phyloP scores from a whole-genome alignment of 2,113 vertebrate species.

The Sturnira hondurensis region DNA sequence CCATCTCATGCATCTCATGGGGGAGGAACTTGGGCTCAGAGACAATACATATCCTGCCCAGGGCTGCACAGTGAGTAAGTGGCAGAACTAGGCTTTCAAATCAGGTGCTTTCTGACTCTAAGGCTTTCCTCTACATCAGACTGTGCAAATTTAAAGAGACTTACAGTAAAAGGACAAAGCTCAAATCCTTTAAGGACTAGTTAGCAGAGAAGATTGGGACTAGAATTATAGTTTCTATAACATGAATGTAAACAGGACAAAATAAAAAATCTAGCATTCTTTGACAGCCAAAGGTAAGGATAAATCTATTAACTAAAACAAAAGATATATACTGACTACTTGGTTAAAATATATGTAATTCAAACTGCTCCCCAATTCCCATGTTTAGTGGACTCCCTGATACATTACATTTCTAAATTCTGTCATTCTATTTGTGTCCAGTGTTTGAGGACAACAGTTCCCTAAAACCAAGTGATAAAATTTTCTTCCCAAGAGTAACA shows the following conservation, averaged over 20 bases:
- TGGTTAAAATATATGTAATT: background rate
- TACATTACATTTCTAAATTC: constrained; percentile 1
- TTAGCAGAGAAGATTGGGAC: background rate
- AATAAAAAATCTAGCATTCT: constrained; percentile 21
- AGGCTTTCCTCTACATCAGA: constrained; percentile 23
- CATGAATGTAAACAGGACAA: background rate
- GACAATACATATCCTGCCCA: background rate
- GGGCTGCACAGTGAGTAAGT: background rate
- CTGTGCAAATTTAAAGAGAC: background rate
- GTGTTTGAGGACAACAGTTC: background rate
- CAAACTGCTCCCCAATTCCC: background rate
- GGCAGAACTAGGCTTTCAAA: background rate
- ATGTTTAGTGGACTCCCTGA: background rate
- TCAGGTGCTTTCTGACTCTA: background rate
- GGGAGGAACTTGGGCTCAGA: background rate
- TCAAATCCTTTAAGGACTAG: background rate
- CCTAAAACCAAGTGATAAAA: background rate
- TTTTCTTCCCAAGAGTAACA: constrained; percentile 20
- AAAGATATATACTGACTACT: background rate
- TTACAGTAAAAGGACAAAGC: background rate
- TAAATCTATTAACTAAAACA: background rate
- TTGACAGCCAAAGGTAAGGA: constrained; percentile 7
- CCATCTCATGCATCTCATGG: background rate
- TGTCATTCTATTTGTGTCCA: background rate
- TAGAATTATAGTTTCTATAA: background rate